These are phyloP conservation scores for Selenia dentaria DNA, from an alignment of 2,888 invertebrate genomes.

Conservation along the genomic window DNA sequence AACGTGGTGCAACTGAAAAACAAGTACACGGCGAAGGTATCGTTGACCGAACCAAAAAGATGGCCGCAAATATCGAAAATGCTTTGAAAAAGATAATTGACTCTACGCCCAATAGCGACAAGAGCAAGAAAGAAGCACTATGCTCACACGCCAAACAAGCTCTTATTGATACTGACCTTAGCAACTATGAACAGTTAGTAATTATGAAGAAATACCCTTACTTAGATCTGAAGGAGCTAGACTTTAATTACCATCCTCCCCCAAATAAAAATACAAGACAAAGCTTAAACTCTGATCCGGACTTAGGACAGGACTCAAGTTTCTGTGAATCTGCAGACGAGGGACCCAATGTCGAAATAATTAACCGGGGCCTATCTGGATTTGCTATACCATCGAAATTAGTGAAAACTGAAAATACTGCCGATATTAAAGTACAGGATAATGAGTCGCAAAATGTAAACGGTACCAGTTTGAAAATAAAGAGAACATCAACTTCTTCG, in stretches of 20 bases:
- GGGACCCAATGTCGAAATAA: conserved; percentile 65
- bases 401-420: conserved; percentile 34
- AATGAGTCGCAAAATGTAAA: not conserved
- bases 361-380: conserved; percentile 69
- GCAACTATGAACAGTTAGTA: conserved; percentile 68
- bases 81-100: conserved; percentile 49
- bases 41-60: conserved; percentile 48
- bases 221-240: conserved; percentile 67
- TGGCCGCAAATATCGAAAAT: conserved; percentile 45
- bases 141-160: conserved; percentile 37
- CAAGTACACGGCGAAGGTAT: conserved; percentile 27
- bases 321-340: conserved; percentile 59
- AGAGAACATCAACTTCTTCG: conserved; percentile 19
- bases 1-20: conserved; percentile 34
- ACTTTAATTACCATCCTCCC: conserved; percentile 55
- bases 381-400: conserved; percentile 65
- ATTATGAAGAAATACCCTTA: conserved; percentile 78
- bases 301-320: conserved; percentile 49
- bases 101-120: conserved; percentile 23
- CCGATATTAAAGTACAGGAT: conserved; percentile 27
- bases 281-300: conserved; percentile 45
- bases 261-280: conserved; percentile 54
- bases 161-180: conserved; percentile 51
- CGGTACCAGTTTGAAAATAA: conserved; percentile 11
- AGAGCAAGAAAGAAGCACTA: conserved; percentile 37